Percentiles rank a stretch among this genome's conserved stretches.
phyloP scores from a whole-genome alignment of 2,797 vertebrate genomes.

The Holocentrus rufus region DNA sequence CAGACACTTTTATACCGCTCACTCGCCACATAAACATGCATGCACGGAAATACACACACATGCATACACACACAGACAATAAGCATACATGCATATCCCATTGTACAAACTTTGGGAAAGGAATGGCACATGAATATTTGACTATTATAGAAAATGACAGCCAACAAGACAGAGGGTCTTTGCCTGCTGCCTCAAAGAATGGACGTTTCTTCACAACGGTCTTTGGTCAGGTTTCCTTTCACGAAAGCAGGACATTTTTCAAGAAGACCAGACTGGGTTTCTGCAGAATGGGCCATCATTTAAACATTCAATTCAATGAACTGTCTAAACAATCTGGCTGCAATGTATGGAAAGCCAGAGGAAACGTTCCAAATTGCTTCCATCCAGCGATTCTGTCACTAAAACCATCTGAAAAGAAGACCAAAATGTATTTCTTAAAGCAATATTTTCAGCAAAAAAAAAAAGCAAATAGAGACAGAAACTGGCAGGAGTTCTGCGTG shows the following conservation, averaged over 20 bases:
- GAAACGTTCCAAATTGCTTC: conserved; percentile 25
- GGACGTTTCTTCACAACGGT: conserved; percentile 32
- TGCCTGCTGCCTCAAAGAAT: conserved; percentile 6
- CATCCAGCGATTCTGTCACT: conserved; percentile 47
- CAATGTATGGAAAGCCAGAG: not conserved
- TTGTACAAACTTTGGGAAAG: conserved; percentile 20
- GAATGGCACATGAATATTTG: conserved; percentile 32
- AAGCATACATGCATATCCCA: conserved; percentile 39
- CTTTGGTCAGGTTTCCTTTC: conserved; percentile 17
- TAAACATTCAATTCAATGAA: not conserved
- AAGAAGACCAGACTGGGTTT: not conserved
- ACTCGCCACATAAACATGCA: conserved; percentile 53
- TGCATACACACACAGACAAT: conserved; percentile 30
- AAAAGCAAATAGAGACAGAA: conserved; percentile 13
- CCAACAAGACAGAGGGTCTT: not conserved
- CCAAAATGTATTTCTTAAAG: conserved; percentile 81
- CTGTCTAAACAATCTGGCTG: not conserved
- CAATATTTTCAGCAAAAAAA: conserved; percentile 82
- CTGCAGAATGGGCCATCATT: not conserved
- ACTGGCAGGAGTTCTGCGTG: conserved; percentile 11
- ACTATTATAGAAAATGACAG: not conserved
- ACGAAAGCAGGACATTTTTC: conserved; percentile 11
- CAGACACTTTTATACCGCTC: conserved; percentile 62
- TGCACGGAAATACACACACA: conserved; percentile 53
- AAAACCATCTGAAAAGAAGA: conserved; percentile 65